Evolutionary conservation across 2,797 vertebrate genomes (phyloP), one percentile per base, ranked within the genome.

Genomic region (Cyprinella venusta): DNA sequence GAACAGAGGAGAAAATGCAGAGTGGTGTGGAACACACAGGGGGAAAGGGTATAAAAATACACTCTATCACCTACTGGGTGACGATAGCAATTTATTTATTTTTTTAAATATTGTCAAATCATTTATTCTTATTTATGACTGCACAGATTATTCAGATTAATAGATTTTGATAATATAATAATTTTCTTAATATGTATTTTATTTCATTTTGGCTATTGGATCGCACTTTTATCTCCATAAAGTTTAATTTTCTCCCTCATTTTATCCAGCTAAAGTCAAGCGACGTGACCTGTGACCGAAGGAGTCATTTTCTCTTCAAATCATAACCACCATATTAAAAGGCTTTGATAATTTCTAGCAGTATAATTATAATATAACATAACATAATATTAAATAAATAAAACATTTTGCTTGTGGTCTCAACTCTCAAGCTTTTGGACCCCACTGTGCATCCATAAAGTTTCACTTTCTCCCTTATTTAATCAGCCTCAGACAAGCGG

Each of bases 1-100:
- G 18, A 86, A 36, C 42, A 33, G 33, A 84, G 74, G 68, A 63
- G 24, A 80, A 79, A 69, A 82, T 71, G 82, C 40, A 82, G 56
- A 61, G 72, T 0, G 13, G 30, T 12, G n/a, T 48, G 26, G 12
- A 56, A 48, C 19, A 33, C 33, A 56, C 54, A 1, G 36, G 21
- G 21, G 21, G 33, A 18, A 50, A 36, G 52, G 8, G 12, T 48
- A 19, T 21, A 15, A 48, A 80, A 40, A 74, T 8, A 63, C 8
- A 50, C 1, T 59, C 16, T 18, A 18, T 54, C 19, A 40, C 24
- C 13, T 26, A 6, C 16, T 63, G 18, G 24, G 26, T 16, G 30
- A 6, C 30, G 26, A 30, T 15, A 30, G 1, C 3, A 6, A 0
- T 2, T 1, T 63, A 1, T 30, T 33, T 33, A 2, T 8, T 64